phyloP scores from a whole-genome alignment of 2,888 invertebrate species.

The Peribatodes rhomboidaria region DNA sequence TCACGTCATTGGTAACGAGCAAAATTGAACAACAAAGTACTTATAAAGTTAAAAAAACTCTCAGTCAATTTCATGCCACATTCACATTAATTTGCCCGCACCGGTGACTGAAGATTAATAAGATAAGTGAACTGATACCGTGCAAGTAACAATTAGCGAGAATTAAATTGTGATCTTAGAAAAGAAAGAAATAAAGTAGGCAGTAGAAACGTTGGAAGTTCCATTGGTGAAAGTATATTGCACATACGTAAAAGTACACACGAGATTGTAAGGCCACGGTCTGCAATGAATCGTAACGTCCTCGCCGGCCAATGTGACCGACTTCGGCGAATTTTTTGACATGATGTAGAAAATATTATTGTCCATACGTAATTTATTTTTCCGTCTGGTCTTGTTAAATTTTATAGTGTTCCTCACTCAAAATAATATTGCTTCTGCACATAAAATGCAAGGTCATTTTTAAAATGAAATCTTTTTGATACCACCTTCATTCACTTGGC shows the following conservation, averaged over 20 bases:
- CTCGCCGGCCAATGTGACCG: constrained; percentile 37
- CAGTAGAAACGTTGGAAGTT: constrained; percentile 31
- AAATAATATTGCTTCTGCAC: no score
- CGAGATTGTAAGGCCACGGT: constrained; percentile 38
- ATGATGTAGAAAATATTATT: constrained; percentile 16
- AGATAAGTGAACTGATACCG: constrained; percentile 11
- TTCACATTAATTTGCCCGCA: background rate
- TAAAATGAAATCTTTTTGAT: no score
- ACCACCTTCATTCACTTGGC: no score
- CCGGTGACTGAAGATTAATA: background rate
- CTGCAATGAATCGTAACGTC: constrained; percentile 43
- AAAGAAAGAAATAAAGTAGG: constrained; percentile 18
- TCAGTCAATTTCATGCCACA: background rate
- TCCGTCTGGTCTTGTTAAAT: background rate
- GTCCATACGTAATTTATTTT: background rate
- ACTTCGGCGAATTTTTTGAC: constrained; percentile 39
- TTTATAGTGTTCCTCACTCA: background rate
- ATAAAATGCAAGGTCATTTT: no score
- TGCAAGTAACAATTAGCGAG: constrained; percentile 7
- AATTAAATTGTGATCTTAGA: constrained; percentile 13
- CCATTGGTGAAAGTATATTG: constrained; percentile 44
- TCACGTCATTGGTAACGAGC: background rate
- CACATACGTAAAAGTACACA: constrained; percentile 42
- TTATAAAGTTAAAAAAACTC: no score
- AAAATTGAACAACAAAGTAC: background rate